A percentile compares a stretch with the other conserved stretches of the same genome.
Conservation (phyloP, 2,797 vertebrate species). For the Esox masquinongy region DNA sequence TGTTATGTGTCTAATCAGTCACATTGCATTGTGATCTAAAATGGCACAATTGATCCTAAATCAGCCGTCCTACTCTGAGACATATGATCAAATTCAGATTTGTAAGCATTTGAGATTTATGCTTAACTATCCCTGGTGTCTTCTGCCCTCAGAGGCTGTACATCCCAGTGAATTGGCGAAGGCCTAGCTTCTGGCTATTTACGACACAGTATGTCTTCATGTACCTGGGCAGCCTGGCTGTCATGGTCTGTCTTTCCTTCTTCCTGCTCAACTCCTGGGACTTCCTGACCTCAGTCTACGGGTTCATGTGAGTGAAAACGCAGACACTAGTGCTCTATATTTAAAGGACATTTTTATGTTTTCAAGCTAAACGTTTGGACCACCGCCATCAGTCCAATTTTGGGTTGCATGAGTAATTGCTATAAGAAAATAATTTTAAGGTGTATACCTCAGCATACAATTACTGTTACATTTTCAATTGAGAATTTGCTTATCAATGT, state of each 20-base stretch:
- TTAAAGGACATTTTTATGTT: neutral
- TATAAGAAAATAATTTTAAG: too few relatives aligned
- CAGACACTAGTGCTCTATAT: neutral
- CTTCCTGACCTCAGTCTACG: constrained; percentile 92
- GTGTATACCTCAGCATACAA: neutral
- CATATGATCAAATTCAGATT: neutral
- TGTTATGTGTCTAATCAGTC: neutral
- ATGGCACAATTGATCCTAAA: neutral
- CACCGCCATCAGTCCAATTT: neutral
- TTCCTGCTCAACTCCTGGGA: constrained; percentile 97
- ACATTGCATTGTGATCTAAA: neutral
- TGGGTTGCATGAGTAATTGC: neutral
- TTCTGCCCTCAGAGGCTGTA: constrained; percentile 81
- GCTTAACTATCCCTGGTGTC: neutral
- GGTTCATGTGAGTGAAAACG: constrained; percentile 89
- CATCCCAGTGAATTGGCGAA: constrained; percentile 85
- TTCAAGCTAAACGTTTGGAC: neutral
- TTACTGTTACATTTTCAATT: neutral
- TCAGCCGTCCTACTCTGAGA: neutral
- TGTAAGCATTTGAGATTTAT: neutral
- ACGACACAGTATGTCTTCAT: constrained; percentile 85
- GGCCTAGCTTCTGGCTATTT: constrained; percentile 88
- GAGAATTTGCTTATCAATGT: neutral
- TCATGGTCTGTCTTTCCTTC: constrained; percentile 90
- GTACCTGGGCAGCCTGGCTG: constrained; percentile 88